Base-by-base conservation (phyloP, 1,140 invertebrate genomes). In the Trichonephila clavata region DNA sequence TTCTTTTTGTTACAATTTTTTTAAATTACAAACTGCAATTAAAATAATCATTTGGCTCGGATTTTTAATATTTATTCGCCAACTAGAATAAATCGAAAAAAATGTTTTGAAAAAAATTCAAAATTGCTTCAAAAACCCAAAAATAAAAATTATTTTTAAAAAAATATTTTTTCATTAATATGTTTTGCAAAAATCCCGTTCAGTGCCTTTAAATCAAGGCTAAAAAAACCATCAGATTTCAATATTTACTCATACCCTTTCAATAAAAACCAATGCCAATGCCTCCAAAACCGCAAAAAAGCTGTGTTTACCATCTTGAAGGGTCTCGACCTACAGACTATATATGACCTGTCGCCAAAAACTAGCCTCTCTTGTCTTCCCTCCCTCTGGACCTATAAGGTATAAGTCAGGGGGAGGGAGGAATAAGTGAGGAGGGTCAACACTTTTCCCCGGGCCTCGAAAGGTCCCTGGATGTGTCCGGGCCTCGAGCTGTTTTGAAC, bases 281-380 rank as follows among this genome's bases (percentile, higher is more conserved):
- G 89, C 57, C 89, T 80, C 50, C 77, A 83, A 91, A 91, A 91
- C 89, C 89, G 77, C 89, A 91, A 86, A 61, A 61, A 81, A 63
- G 27, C 89, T 13, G 71, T 91, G 89, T 91, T 91, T 91, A 91
- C 89, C 83, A 80, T 83, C 77, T 32, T 24, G 24, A 5, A 65
- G 87, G 59, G 68, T 83, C 59, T 83, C 71, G 89, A 91, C 89
- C 89, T 32, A 57, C 7, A 61, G 89, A 77, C 77, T 63, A 43
- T 83, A 77, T 63, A 43, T 83, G 89, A 91, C 89, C 89, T 91
- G 89, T 91, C 89, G 68, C 89, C 59, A 57, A 60, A 32, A 59
- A 27, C 59, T 43, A 27, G 32, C 59, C 84, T n/a, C 57, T 27
- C 27, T 32, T 59, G 10, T 24, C 61, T 16, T 32, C 4, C 8